A percentile compares a stretch with the other conserved stretches of the same genome.
phyloP scores from a whole-genome alignment of 2,113 vertebrate genomes.

The Chamaetylas fuelleborni region DNA sequence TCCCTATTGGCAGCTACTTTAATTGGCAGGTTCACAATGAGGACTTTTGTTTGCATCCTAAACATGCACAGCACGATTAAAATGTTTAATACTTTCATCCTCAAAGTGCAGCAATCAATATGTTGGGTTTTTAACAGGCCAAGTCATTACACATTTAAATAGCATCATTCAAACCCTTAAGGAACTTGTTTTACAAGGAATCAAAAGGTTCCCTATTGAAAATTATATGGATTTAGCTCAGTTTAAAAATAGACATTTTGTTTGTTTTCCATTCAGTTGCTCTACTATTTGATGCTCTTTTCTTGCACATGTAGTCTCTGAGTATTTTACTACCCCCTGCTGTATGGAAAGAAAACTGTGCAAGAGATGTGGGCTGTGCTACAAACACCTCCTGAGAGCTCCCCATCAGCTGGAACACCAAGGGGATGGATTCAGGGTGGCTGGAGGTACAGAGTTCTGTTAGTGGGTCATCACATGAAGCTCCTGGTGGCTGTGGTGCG shows the following conservation, averaged over 20 bases:
- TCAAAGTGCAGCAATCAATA: conserved; percentile 63
- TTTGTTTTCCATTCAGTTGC: conserved; percentile 43
- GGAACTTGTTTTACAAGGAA: conserved; percentile 41
- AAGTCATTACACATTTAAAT: conserved; percentile 69
- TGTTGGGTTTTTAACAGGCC: conserved; percentile 24
- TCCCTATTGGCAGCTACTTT: conserved; percentile 47
- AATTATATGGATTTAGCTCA: conserved; percentile 36
- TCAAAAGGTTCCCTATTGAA: conserved; percentile 43
- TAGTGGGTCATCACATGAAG: not conserved
- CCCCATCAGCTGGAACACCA: not conserved
- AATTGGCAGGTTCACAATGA: conserved; percentile 78
- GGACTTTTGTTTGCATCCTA: conserved; percentile 75
- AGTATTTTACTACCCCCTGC: conserved; percentile 63
- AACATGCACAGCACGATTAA: conserved; percentile 54
- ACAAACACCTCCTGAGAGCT: not conserved
- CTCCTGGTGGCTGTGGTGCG: not conserved
- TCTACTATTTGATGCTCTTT: conserved; percentile 21
- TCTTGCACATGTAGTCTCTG: conserved; percentile 16
- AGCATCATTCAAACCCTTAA: conserved; percentile 50
- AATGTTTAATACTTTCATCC: conserved; percentile 67
- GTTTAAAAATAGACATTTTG: conserved; percentile 58
- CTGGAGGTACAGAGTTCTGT: not conserved
- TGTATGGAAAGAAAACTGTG: conserved; percentile 49
- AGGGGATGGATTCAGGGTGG: not conserved
- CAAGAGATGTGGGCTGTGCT: not conserved